Percentiles rank a stretch among this genome's conserved stretches.
These are phyloP conservation scores for Callocephalon fimbriatum DNA, from an alignment of 2,113 vertebrate species.

Conservation along the genomic window DNA sequence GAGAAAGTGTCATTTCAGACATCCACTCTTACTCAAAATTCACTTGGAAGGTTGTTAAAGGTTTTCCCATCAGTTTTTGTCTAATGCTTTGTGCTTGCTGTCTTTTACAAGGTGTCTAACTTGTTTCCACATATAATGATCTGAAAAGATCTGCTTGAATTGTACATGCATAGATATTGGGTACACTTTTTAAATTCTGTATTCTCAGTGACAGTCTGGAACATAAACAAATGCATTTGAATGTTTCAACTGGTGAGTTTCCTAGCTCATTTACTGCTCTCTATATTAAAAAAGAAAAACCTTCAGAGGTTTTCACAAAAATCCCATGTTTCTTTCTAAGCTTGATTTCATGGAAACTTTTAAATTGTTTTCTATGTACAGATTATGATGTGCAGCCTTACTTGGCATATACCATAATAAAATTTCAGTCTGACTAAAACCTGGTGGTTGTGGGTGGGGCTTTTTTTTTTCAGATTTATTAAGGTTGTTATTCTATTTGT, in stretches of 20 bases:
- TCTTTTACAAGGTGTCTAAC: neutral
- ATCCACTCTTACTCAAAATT: neutral
- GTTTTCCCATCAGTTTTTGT: neutral
- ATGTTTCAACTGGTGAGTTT: neutral
- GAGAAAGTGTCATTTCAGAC: neutral
- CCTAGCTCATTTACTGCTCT: neutral
- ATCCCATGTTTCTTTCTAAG: neutral
- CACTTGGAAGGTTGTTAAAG: neutral
- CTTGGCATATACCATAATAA: neutral
- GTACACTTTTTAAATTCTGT: neutral
- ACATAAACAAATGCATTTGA: neutral
- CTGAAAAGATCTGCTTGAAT: neutral
- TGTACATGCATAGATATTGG: rapidly evolving
- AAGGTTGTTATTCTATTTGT: neutral
- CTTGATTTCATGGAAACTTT: neutral
- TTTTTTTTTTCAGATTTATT: neutral
- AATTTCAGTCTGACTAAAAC: neutral
- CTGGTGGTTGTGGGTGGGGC: neutral
- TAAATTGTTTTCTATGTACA: neutral
- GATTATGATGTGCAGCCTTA: neutral
- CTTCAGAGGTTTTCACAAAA: neutral
- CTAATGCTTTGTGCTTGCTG: neutral
- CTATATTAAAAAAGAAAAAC: neutral
- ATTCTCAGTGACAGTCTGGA: neutral
- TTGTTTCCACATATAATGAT: neutral